Evolutionary conservation across 2,113 vertebrate genomes (phyloP).

Genomic region (Ellobius talpinus): DNA sequence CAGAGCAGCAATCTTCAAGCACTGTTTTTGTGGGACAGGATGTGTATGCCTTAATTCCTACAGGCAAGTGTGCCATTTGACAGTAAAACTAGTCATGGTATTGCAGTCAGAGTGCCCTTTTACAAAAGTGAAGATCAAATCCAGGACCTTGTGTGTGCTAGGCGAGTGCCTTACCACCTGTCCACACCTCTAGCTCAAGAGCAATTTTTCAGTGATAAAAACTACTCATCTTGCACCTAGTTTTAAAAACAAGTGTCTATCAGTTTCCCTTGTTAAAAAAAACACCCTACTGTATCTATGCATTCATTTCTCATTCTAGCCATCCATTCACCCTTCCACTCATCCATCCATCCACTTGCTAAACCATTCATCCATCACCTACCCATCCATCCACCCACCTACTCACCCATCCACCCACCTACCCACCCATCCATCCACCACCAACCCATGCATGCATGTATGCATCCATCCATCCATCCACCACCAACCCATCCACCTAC

Average conservation of each 20-base stretch:
- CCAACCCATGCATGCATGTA: fast-evolving
- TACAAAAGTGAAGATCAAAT: neutral
- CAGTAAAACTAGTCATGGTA: neutral
- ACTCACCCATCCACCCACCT: neutral
- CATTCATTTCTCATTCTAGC: neutral
- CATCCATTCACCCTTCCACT: neutral
- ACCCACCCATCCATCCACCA: neutral
- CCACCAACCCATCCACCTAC: neutral
- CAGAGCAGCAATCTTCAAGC: neutral
- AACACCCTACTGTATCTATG: neutral
- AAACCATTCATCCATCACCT: neutral
- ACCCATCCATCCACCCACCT: neutral
- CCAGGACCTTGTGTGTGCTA: neutral
- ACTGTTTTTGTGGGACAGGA: neutral
- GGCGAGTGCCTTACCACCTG: neutral
- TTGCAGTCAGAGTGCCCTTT: neutral
- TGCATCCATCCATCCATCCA: neutral
- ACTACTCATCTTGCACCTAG: neutral
- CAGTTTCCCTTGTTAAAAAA: neutral
- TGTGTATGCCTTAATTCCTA: neutral
- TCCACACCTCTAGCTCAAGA: neutral
- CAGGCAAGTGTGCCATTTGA: neutral
- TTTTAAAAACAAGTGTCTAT: constrained; percentile 23
- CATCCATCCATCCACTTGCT: neutral
- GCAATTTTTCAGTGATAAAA: neutral